These are phyloP conservation scores for Empidonax traillii DNA, from an alignment of 2,113 vertebrate genomes.

Conservation along the genomic window DNA sequence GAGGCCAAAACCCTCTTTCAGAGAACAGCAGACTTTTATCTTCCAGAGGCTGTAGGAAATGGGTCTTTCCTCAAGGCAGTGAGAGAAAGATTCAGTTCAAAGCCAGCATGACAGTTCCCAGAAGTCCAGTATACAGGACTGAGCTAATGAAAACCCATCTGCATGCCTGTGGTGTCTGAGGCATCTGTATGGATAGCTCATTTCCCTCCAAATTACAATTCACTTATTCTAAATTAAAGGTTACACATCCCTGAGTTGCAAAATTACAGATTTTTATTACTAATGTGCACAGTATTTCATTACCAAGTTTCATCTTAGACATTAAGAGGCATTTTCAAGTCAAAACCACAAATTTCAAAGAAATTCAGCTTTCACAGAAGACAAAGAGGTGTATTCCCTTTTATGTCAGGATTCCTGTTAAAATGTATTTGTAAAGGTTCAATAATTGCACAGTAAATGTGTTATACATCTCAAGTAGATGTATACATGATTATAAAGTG, in stretches of 20 bases:
- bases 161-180: background rate
- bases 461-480: background rate
- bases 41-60: background rate
- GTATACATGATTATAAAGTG: background rate
- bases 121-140: background rate
- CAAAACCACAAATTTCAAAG: background rate
- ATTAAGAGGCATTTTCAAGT: background rate
- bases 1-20: background rate
- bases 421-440: background rate
- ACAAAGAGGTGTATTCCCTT: background rate
- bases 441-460: background rate
- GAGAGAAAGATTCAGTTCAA: background rate
- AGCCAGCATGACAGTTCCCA: background rate
- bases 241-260: background rate
- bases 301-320: background rate
- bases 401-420: background rate
- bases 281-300: background rate
- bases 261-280: background rate
- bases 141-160: background rate
- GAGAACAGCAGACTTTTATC: background rate
- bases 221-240: background rate
- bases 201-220: background rate
- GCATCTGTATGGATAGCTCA: background rate
- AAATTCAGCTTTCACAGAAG: background rate
- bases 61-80: background rate